A percentile compares a stretch with the other conserved stretches of the same genome.
Evolutionary conservation across 2,888 invertebrate genomes (phyloP).

Genomic region (Vandiemenella viatica): DNA sequence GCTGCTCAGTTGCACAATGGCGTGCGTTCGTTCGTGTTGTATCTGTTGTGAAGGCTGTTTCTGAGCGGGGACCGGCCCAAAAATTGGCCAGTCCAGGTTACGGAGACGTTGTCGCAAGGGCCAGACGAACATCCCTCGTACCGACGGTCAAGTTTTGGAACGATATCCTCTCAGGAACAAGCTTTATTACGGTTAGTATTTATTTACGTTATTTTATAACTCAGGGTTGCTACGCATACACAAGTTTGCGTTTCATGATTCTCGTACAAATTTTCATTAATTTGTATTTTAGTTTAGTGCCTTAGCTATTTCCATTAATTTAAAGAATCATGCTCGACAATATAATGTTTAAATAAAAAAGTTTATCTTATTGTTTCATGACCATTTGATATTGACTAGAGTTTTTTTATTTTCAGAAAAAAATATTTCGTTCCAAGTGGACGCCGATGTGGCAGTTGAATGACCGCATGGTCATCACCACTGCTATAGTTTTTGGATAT

Average conservation of each 20-base stretch:
- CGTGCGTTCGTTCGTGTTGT: constrained; percentile 7
- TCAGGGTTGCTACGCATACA: too few relatives aligned
- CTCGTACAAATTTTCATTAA: too few relatives aligned
- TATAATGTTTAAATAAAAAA: too few relatives aligned
- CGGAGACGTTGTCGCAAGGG: constrained; percentile 12
- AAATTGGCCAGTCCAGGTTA: constrained; percentile 14
- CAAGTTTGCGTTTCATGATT: too few relatives aligned
- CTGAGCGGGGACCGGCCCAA: constrained; percentile 15
- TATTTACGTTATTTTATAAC: too few relatives aligned
- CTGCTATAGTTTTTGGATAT: background rate
- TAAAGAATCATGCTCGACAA: too few relatives aligned
- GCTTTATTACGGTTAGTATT: constrained; percentile 7
- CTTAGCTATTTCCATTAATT: too few relatives aligned
- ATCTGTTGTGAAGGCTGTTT: constrained; percentile 10
- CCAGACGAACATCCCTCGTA: constrained; percentile 13
- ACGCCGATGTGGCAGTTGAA: background rate
- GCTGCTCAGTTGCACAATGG: constrained; percentile 17
- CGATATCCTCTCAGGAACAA: constrained; percentile 14
- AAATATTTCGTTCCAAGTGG: background rate
- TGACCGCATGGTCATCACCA: too few relatives aligned
- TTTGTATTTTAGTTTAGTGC: too few relatives aligned
- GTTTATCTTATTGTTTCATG: too few relatives aligned
- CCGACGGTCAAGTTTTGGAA: constrained; percentile 15
- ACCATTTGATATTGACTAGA: too few relatives aligned
- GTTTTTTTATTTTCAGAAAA: background rate